Conservation (phyloP, 2,888 invertebrate species). For the Aquatica leii region DNA sequence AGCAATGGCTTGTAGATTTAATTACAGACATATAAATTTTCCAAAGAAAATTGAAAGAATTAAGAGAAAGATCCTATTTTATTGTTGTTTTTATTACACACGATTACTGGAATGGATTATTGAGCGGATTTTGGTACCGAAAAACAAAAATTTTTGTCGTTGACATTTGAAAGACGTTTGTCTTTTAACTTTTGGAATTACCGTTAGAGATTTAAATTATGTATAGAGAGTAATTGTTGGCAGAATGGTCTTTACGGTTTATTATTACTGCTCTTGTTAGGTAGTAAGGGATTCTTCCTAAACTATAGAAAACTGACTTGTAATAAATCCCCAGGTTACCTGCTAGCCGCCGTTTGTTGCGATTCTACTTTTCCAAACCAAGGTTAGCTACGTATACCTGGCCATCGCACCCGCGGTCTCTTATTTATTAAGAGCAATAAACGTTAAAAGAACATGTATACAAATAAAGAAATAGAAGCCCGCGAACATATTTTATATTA, state of each 20-base stretch:
- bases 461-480: constrained; percentile 41
- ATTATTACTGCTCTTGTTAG: background rate
- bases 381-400: constrained; percentile 56
- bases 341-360: constrained; percentile 45
- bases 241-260: background rate
- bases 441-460: constrained; percentile 46
- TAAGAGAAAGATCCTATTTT: no score
- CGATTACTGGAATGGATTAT: no score
- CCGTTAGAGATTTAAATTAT: background rate
- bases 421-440: constrained; percentile 51
- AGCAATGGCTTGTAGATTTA: no score
- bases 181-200: background rate
- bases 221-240: background rate
- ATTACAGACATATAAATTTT: no score
- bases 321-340: constrained; percentile 57
- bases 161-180: no score
- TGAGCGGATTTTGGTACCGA: no score
- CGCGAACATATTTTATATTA: constrained; percentile 40
- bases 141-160: no score
- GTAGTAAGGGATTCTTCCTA: constrained; percentile 1
- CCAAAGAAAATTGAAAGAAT: no score
- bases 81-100: no score
- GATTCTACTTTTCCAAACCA: constrained; percentile 55
- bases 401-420: constrained; percentile 52
- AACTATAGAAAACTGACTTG: constrained; percentile 36